Evolutionary conservation across 2,113 vertebrate species (phyloP), one percentile per base, ranked within the genome.

Genomic region (Cinclus cinclus): DNA sequence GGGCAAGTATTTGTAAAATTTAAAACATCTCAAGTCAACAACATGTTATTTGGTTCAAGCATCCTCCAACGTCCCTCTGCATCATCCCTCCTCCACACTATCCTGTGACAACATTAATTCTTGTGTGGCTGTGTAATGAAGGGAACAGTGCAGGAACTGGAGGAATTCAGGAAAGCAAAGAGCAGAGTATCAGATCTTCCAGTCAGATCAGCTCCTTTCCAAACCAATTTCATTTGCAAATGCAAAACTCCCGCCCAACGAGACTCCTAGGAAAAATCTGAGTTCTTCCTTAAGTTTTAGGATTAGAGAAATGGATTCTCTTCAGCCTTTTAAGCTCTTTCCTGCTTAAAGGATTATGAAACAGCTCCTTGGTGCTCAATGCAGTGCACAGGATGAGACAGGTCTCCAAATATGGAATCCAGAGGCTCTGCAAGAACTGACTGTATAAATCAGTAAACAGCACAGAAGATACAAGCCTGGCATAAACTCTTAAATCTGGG

Each of bases 331-430:
- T 86, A 96, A 95, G 80, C 76, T 81, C 89, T 30, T 84, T 92
- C 52, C 92, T 84, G 64, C 86, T 96, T 95, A 96, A 89, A 71
- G 86, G 94, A 95, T 97, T 97, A 95, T 21, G 64, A 67, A 95
- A 71, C 47, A 87, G 69, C 31, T 22, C 52, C 76, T 31, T 23
- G 30, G 46, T 64, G 52, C 80, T 87, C 64, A 53, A 0, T 18
- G 39, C 2, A 58, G 60, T 2, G 17, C 77, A 87, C 55, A 71
- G 79, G 86, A 94, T 25, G 35, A 86, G 44, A 23, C 35, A 86
- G 42, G 27, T 52, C 64, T 86, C 60, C 86, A 87, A 70, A 83
- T 6, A 64, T 0, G 14, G 76, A 92, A 91, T 21, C 62, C 82
- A 76, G 17, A 44, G 58, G 22, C 53, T 83, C 88, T 69, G 35